Evolutionary conservation across 1,140 invertebrate genomes (phyloP), one percentile per base, ranked within the genome.

Genomic region (Calosoma granatense): DNA sequence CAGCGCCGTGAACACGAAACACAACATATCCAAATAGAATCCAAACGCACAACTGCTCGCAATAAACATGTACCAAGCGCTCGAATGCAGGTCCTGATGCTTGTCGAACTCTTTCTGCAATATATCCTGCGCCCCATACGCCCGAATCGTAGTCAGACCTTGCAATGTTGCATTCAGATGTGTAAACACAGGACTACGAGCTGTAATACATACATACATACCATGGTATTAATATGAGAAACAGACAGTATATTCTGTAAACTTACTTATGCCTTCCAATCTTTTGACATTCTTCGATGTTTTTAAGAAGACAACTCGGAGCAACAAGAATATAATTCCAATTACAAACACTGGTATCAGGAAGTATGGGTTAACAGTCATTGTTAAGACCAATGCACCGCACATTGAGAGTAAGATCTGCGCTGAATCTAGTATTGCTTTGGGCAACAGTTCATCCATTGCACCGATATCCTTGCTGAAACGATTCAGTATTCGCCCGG

Each of bases 161-260:
- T 84, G 76, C 57, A 93, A 74, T 0, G 87, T 87, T 20, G 89
- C 81, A 66, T 82, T 87, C 0, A 90, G 72, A 61, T 88, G 81
- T 26, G 90, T 90, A 63, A 92, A 90, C 1, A 93, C 84, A 21
- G 92, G 92, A 64, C 85, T 87, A 57, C 84, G 77, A 53, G 82
- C 85, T 87, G 36, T 30, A 61, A 59, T 52, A 36, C 30, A 22
- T 15, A 30, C 20, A 23, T 14, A 36, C 14, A 59, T 6, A 30
- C 14, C 14, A 30, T 14, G n/a, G n/a, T n/a, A 30, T 30, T 6
- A 30, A 30, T 56, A 51, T n/a, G n/a, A n/a, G n/a, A n/a, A n/a
- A n/a, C 12, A 53, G 19, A 1, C 9, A 12, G 2, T 26, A 53
- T 53, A 15, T n/a, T 39, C n/a, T 6, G 14, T 30, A 30, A 30